phyloP scores from a whole-genome alignment of 2,888 invertebrate genomes.

The Bursaphelenchus okinawaensis region DNA sequence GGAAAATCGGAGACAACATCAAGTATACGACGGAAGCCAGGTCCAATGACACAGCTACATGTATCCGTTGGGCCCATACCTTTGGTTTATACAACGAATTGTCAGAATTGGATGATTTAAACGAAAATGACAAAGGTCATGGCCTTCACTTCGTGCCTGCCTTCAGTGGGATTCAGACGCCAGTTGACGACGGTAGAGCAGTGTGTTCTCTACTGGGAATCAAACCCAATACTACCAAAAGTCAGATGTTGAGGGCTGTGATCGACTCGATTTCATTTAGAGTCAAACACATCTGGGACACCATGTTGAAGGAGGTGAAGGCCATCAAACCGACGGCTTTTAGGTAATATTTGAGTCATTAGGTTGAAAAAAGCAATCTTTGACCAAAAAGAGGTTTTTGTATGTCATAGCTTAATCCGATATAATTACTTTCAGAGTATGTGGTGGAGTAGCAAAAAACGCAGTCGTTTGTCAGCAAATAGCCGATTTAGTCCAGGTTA shows the following conservation, averaged over 20 bases:
- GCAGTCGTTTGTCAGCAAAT: constrained; percentile 83
- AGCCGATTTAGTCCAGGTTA: constrained; percentile 73
- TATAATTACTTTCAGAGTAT: constrained; percentile 66
- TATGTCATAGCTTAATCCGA: neutral
- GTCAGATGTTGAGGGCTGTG: constrained; percentile 67
- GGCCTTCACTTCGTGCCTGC: constrained; percentile 74
- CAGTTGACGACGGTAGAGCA: constrained; percentile 78
- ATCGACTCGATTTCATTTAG: constrained; percentile 80
- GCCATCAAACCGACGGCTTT: constrained; percentile 57
- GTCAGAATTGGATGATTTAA: constrained; percentile 33
- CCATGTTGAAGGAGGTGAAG: constrained; percentile 70
- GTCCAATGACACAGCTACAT: constrained; percentile 79
- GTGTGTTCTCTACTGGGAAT: constrained; percentile 77
- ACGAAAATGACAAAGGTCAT: constrained; percentile 19
- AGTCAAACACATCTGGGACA: constrained; percentile 72
- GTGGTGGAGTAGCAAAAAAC: constrained; percentile 92
- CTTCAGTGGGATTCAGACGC: constrained; percentile 79
- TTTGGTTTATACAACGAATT: constrained; percentile 37
- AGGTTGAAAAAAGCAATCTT: constrained; percentile 4
- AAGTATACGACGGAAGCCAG: constrained; percentile 72
- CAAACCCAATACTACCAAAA: constrained; percentile 69
- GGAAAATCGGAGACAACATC: constrained; percentile 68
- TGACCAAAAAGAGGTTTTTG: neutral
- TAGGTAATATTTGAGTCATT: constrained; percentile 23
- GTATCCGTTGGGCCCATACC: constrained; percentile 73